Conservation (phyloP, 2,113 vertebrate species). For the Gymnarchus niloticus region DNA sequence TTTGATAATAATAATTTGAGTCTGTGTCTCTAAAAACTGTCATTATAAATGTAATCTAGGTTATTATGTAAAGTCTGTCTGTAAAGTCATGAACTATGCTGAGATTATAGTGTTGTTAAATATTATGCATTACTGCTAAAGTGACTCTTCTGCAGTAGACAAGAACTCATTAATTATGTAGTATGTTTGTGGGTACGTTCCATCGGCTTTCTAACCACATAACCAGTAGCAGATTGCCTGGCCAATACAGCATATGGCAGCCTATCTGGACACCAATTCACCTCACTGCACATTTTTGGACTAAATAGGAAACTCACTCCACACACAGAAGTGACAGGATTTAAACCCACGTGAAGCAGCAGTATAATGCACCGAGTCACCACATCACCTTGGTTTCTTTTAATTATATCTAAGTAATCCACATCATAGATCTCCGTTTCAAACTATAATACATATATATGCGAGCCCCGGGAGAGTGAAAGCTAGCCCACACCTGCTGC, state of each 20-base stretch:
- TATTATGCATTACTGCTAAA: background rate
- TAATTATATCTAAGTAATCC: no score
- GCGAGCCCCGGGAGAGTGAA: no score
- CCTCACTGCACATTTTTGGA: no score
- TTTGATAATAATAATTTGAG: background rate
- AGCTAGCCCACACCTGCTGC: no score
- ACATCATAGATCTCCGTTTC: no score
- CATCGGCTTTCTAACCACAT: background rate
- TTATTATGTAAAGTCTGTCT: background rate
- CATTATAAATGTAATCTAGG: background rate
- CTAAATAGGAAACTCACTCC: no score
- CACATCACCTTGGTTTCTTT: no score
- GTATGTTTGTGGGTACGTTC: background rate
- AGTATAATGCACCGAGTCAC: no score
- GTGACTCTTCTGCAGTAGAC: background rate
- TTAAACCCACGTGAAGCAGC: no score
- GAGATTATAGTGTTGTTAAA: background rate
- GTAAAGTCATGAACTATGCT: background rate
- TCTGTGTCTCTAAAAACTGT: background rate
- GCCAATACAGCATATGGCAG: background rate
- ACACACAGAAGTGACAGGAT: no score
- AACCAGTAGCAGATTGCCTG: background rate
- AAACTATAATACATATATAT: no score
- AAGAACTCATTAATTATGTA: background rate
- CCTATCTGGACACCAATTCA: no score